Percentiles rank a stretch among this genome's conserved stretches.
Conservation (phyloP, 2,797 vertebrate genomes). For the Gallinago solitaria region DNA sequence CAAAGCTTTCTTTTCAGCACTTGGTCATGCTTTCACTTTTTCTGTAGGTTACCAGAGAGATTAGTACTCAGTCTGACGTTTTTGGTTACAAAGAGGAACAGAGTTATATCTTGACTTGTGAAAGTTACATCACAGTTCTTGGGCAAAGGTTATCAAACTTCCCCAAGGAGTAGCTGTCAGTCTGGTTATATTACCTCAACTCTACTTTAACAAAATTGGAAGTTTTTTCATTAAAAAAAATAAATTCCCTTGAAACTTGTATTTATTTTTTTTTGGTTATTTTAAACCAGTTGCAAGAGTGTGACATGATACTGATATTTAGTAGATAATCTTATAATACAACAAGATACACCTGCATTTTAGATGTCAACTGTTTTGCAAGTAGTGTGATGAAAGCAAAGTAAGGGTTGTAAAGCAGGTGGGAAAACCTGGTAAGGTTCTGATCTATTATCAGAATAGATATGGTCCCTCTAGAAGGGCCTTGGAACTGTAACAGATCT, state of each 20-base stretch:
- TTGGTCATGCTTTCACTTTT: background rate
- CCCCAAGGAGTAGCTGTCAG: background rate
- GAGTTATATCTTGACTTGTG: background rate
- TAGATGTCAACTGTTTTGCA: background rate
- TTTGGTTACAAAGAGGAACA: background rate
- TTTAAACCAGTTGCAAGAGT: background rate
- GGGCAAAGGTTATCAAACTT: background rate
- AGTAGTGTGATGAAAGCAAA: background rate
- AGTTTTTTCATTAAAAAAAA: background rate
- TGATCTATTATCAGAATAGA: background rate
- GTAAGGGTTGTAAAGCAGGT: background rate
- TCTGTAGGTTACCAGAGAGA: background rate
- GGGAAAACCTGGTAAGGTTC: background rate
- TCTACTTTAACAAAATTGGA: background rate
- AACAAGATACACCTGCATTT: background rate
- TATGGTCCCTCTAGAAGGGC: background rate
- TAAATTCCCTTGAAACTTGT: background rate
- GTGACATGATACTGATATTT: background rate
- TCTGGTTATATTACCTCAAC: background rate
- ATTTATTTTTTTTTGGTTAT: background rate
- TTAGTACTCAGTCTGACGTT: background rate
- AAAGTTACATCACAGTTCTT: background rate
- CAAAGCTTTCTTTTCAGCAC: background rate
- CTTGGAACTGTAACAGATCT: background rate
- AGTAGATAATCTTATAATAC: background rate